These are phyloP conservation scores for Andrena fulva DNA, from an alignment of 2,888 invertebrate genomes.

Conservation along the genomic window DNA sequence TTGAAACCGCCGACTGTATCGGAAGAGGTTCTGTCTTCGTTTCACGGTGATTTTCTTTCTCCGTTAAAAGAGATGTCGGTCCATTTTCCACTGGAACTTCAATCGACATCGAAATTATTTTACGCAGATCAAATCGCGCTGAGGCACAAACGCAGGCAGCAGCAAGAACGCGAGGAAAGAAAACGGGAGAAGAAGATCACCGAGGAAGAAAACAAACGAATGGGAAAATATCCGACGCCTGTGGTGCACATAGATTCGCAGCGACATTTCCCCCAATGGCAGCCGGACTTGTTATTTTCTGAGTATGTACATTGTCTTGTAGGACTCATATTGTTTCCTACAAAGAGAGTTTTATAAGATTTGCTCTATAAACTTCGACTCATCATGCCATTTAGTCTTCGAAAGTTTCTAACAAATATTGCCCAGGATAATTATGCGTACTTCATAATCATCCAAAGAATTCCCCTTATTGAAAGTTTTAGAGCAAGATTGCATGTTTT, in stretches of 20 bases:
- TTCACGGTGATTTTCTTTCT: slow-evolving; percentile 87
- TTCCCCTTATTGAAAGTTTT: not conserved
- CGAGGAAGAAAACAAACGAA: slow-evolving; percentile 89
- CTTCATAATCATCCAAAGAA: not conserved
- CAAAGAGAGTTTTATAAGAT: too few relatives aligned
- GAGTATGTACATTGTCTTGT: slow-evolving; percentile 69
- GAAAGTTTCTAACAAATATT: not conserved
- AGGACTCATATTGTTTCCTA: too few relatives aligned
- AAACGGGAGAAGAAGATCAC: slow-evolving; percentile 92
- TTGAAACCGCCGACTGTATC: slow-evolving; percentile 91
- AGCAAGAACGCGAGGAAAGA: slow-evolving; percentile 91
- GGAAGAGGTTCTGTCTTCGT: slow-evolving; percentile 88
- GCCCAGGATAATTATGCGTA: not conserved
- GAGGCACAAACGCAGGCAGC: slow-evolving; percentile 89
- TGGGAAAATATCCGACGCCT: slow-evolving; percentile 88
- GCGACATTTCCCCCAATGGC: slow-evolving; percentile 87
- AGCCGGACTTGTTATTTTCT: slow-evolving; percentile 72
- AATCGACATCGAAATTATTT: not conserved
- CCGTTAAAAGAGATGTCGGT: not conserved
- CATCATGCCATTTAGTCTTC: too few relatives aligned
- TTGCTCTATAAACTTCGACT: too few relatives aligned
- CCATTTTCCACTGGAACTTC: not conserved
- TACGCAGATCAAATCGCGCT: slow-evolving; percentile 90
- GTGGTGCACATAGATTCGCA: slow-evolving; percentile 89
- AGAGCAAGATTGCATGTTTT: not conserved